phyloP scores from a whole-genome alignment of 2,113 vertebrate species.

The Chaetodon trifascialis region DNA sequence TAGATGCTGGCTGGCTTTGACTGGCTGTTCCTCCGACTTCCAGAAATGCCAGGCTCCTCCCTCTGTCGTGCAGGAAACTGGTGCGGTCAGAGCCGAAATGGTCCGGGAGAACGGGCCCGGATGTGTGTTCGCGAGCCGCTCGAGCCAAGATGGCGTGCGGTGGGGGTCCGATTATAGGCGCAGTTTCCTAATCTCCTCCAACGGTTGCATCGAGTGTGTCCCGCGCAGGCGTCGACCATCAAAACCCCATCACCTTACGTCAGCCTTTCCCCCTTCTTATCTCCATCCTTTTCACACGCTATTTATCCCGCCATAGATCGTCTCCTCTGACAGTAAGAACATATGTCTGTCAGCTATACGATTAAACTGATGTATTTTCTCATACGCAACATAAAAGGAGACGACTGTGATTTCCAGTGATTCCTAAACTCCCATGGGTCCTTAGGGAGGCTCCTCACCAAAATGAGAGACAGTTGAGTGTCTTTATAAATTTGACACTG shows the following conservation, averaged over 20 bases:
- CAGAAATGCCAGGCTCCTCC: conserved; percentile 82
- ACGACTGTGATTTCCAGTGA: not conserved
- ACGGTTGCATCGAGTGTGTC: conserved; percentile 61
- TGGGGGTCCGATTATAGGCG: conserved; percentile 42
- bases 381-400: not conserved
- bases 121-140: not conserved
- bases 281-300: conserved; percentile 49
- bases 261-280: conserved; percentile 68
- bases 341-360: not conserved
- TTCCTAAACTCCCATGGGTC: conserved; percentile 42
- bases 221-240: conserved; percentile 74
- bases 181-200: conserved; percentile 81
- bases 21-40: conserved; percentile 78
- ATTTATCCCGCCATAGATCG: conserved; percentile 6
- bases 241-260: conserved; percentile 80
- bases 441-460: conserved; percentile 41
- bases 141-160: conserved; percentile 82
- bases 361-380: not conserved
- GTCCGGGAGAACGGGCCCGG: not conserved
- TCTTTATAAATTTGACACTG: not conserved
- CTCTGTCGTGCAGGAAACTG: conserved; percentile 79
- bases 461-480: not conserved
- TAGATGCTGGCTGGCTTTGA: conserved; percentile 78
- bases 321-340: conserved; percentile 1
- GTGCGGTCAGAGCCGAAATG: conserved; percentile 77